These are phyloP conservation scores for Epinephelus fuscoguttatus DNA, from an alignment of 2,113 vertebrate species.

Conservation along the genomic window DNA sequence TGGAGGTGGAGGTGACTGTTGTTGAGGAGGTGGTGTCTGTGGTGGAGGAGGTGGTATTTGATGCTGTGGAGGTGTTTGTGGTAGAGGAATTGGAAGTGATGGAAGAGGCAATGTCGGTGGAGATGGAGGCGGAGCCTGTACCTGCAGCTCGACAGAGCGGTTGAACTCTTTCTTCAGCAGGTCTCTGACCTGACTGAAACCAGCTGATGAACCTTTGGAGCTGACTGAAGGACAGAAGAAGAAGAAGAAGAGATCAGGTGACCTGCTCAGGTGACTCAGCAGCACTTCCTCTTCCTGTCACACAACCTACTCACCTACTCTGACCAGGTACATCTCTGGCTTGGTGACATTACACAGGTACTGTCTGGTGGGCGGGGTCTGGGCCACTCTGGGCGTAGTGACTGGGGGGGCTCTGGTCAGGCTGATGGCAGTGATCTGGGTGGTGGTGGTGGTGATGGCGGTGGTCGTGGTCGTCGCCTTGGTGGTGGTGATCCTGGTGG, in stretches of 20 bases:
- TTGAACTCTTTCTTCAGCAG: conserved; percentile 84
- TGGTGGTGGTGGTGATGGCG: conserved; percentile 60
- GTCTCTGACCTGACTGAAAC: conserved; percentile 82
- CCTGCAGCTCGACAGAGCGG: conserved; percentile 85
- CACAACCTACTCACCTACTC: conserved; percentile 81
- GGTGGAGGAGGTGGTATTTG: neutral
- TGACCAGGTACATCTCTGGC: conserved; percentile 85
- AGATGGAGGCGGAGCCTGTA: conserved; percentile 27
- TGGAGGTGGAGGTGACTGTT: no score
- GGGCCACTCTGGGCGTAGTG: conserved; percentile 74
- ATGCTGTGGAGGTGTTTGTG: no score
- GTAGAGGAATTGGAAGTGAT: no score
- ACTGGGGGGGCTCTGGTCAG: conserved; percentile 73
- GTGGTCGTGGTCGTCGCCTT: conserved; percentile 24
- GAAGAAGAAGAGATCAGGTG: neutral
- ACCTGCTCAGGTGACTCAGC: no score
- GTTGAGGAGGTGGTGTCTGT: no score
- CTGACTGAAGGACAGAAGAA: conserved; percentile 71
- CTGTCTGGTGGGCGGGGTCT: conserved; percentile 71
- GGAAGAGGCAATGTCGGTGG: no score
- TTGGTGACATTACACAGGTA: conserved; percentile 84
- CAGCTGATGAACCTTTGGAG: conserved; percentile 75
- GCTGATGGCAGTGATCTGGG: conserved; percentile 68
- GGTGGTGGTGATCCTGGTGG: conserved; percentile 25
- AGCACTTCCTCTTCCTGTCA: neutral